Percentiles rank a stretch among this genome's conserved stretches.
These are phyloP conservation scores for Lathamus discolor DNA, from an alignment of 2,113 vertebrate species.

Conservation along the genomic window DNA sequence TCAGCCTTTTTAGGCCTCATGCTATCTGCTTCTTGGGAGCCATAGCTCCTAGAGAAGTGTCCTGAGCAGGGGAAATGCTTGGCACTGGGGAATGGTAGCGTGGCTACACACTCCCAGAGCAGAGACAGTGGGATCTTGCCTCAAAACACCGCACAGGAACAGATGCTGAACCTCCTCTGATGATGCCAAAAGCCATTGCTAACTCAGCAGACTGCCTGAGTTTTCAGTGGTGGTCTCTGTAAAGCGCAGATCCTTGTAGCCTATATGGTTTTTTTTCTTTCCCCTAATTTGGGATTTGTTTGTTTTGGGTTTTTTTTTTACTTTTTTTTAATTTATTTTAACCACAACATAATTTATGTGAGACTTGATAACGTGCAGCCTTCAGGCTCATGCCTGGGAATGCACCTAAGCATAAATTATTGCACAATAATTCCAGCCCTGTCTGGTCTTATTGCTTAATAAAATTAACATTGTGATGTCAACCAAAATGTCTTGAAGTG, in stretches of 20 bases:
- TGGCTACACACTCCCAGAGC: too few species aligned
- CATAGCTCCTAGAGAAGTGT: background rate
- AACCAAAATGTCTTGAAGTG: constrained; percentile 44
- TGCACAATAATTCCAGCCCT: constrained; percentile 52
- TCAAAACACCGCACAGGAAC: background rate
- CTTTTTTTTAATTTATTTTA: background rate
- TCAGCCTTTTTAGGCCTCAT: background rate
- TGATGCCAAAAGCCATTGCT: background rate
- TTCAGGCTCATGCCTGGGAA: constrained; percentile 20
- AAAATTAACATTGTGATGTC: constrained; percentile 46
- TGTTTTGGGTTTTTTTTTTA: background rate
- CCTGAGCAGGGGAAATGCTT: background rate
- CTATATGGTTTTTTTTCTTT: background rate
- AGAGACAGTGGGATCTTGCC: background rate
- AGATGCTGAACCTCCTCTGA: background rate
- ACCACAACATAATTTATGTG: background rate
- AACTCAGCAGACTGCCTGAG: background rate
- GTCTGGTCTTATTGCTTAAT: constrained; percentile 44
- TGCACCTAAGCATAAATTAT: constrained; percentile 48
- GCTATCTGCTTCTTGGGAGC: background rate
- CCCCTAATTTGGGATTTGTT: background rate
- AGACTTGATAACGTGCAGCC: background rate
- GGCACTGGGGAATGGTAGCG: background rate
- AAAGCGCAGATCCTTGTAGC: background rate
- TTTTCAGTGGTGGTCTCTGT: background rate